Evolutionary conservation across 2,888 invertebrate species (phyloP), one percentile per base, ranked within the genome.

Genomic region (Meliscaeva auricollis): DNA sequence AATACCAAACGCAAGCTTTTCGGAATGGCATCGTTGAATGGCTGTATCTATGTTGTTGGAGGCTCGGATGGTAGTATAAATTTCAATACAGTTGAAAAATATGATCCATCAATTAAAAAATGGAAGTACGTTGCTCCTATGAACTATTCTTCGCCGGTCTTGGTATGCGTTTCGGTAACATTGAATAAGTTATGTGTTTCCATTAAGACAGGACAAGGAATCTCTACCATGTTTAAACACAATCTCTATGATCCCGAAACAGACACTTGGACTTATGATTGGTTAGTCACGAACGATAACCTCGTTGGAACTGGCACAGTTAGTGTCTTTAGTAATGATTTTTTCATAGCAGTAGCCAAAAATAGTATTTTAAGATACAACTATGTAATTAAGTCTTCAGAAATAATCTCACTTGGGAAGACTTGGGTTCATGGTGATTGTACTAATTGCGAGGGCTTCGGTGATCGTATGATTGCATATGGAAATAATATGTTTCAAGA

Each of bases 391-490:
- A 46, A 66, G 17, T 32, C 64, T 7, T 9, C 32, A 8, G 46
- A 64, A 17, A 48, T 15, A 0, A 20, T 64, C 17, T 3, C 6
- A 6, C n/a, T 46, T 30, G 2, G 15, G 0, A 64, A 26, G 0
- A n/a, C n/a, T n/a, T 15, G 15, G 3, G 17, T 66, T 1, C 13
- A 11, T n/a, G 2, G 0, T 2, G 8, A 66, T 17, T 48, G 32
- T 17, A 35, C 3, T 13, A 9, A 66, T 11, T 66, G 64, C 11
- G 8, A 8, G 3, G 32, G 3, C 4, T 66, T 35, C 35, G 64
- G 64, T 20, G 64, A 48, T 48, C 20, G 48, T 20, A 48, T 66
- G 17, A 48, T 66, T 20, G 64, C 32, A 3, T 64, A 22, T 64
- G 64, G 64, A 3, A 32, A 6, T 7, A 46, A 32, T 46, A 1